Conservation (phyloP, 1,140 invertebrate genomes). For the Rhyacophila brunnea region DNA sequence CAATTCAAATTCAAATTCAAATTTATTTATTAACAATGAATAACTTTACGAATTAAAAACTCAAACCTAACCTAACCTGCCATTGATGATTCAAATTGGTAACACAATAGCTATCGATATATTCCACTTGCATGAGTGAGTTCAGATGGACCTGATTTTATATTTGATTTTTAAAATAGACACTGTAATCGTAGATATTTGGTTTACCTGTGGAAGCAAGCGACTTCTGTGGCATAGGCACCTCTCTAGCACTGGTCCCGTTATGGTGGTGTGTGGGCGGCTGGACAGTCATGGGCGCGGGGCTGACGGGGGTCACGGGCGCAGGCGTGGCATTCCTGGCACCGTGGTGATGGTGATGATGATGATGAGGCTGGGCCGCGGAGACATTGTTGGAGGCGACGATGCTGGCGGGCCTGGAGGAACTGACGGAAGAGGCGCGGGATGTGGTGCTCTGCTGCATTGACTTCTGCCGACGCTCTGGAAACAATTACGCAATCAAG, state of each 20-base stretch:
- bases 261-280: not conserved
- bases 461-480: conserved; percentile 38
- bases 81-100: too few relatives aligned
- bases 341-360: conserved; percentile 16
- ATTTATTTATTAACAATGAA: too few relatives aligned
- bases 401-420: not conserved
- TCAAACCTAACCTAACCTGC: too few relatives aligned
- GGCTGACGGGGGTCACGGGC: conserved; percentile 33
- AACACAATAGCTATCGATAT: too few relatives aligned
- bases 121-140: too few relatives aligned
- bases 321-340: not conserved
- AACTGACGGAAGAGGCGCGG: not conserved
- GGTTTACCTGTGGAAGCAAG: not conserved
- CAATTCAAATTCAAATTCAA: too few relatives aligned
- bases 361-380: conserved; percentile 9
- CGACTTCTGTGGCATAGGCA: conserved; percentile 1
- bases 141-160: too few relatives aligned
- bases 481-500: conserved; percentile 11
- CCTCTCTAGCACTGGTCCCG: not conserved
- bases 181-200: too few relatives aligned
- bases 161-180: too few relatives aligned
- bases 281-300: conserved; percentile 13
- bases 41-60: too few relatives aligned
- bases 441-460: conserved; percentile 29
- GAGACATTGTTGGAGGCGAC: not conserved